Evolutionary conservation across 2,888 invertebrate species (phyloP), one percentile per base, ranked within the genome.

Genomic region (Belgica antarctica): DNA sequence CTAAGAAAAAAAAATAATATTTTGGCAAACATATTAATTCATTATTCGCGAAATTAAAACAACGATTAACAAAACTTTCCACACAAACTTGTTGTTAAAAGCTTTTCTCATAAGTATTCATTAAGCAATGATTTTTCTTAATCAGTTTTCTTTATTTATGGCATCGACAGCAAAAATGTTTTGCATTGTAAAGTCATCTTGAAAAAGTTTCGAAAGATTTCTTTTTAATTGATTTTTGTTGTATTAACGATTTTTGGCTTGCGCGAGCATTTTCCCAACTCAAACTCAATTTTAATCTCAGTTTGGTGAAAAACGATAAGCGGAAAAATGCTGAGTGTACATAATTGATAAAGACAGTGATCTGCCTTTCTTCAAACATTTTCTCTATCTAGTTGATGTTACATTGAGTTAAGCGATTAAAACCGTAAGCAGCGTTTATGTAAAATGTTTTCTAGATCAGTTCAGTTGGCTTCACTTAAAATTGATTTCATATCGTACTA

Each of bases 231-330:
- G 7, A 8, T 47, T 47, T 47, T 15, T n/a, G n/a, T 15, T 17
- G 15, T n/a, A n/a, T n/a, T n/a, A n/a, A n/a, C n/a, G n/a, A n/a
- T 47, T 47, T 61, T 61, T 61, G 61, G 61, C 61, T 61, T 61
- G 2, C 8, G 19, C 15, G 15, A n/a, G n/a, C n/a, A 2, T 5
- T 47, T 47, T 47, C 15, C 17, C 15, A n/a, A 19, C 19, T n/a
- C 17, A 47, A n/a, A 47, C 15, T 47, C 17, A 47, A 47, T 15
- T 47, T 47, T 47, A 12, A 47, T 47, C 34, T 31, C 34, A 5
- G 34, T 31, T 12, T 31, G 34, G 7, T 31, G 5, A n/a, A n/a
- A n/a, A n/a, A n/a, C n/a, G n/a, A n/a, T n/a, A n/a, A n/a, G n/a
- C n/a, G n/a, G n/a, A 31, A 12, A 31, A 31, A 31, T 31, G 34